A percentile compares a stretch with the other conserved stretches of the same genome.
Evolutionary conservation across 2,888 invertebrate genomes (phyloP).

Genomic region (Bimastos eiseni): DNA sequence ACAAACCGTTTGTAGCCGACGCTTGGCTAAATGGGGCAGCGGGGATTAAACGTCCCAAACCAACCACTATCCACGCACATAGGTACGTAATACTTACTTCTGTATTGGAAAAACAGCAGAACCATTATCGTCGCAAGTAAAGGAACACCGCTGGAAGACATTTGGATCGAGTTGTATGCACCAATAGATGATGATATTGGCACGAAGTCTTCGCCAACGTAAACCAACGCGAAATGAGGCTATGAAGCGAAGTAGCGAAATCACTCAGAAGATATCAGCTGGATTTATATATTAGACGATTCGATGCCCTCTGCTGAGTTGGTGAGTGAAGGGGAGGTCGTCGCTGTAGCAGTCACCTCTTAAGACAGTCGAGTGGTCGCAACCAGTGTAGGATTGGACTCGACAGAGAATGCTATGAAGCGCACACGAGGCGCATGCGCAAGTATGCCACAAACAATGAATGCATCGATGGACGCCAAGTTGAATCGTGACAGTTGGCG

Average conservation of each 20-base stretch:
- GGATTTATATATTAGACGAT: background rate
- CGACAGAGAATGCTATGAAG: background rate
- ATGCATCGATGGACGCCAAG: conserved; percentile 1
- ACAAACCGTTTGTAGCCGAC: too few relatives aligned
- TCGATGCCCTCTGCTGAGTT: background rate
- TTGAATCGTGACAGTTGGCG: background rate
- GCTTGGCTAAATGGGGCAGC: too few relatives aligned
- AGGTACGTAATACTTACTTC: background rate
- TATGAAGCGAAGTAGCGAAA: background rate
- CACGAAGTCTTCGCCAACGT: background rate
- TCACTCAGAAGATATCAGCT: background rate
- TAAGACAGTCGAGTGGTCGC: background rate
- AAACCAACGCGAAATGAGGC: background rate
- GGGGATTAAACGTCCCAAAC: too few relatives aligned
- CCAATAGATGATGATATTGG: background rate
- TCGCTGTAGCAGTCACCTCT: background rate
- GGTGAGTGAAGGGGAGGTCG: background rate
- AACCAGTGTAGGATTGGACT: background rate
- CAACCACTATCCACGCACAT: too few relatives aligned
- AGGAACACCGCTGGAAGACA: background rate
- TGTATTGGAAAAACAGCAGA: background rate
- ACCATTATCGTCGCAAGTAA: background rate
- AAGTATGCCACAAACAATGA: background rate
- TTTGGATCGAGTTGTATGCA: background rate
- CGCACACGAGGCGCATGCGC: background rate